Base-by-base conservation (phyloP, 2,797 vertebrate genomes). In the Fundulus diaphanus region DNA sequence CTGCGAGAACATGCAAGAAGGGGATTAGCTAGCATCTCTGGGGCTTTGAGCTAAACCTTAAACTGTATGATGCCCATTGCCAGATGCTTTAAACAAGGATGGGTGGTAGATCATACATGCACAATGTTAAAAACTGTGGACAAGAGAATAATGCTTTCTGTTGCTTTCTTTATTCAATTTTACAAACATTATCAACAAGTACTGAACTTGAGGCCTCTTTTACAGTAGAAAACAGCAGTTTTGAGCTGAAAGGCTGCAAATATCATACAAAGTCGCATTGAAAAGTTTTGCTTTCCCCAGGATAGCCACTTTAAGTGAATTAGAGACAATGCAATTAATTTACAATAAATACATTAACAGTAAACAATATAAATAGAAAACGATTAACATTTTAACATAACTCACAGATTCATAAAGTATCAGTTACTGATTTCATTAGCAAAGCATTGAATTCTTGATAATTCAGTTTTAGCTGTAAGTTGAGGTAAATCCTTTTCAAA, bases 111-210 rank as follows among this genome's bases (percentile, higher is more conserved):
- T 65, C 35, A 65, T n/a, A 65, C n/a, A 37, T 13, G 12, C 9
- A 63, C 1, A 24, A 63, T 6, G 29, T 33, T 35, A 61, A 61
- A 22, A 35, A 42, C 42, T 27, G 65, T 11, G 29, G 20, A 78
- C 3, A 72, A 71, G 9, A 65, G 1, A 20, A 37, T 24, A 3
- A 7, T 24, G 84, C 79, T 95, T 96, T 96, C 95, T 96, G 74
- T 69, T 75, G 76, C 18, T 72, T 81, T 83, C 49, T 79, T 80
- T 76, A 54, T 79, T 80, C n/a, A 88, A 92, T 92, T 96, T 95
- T 92, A 95, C 94, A 92, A 95, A 96, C 93, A 93, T 96, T 96
- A 93, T 95, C 93, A 96, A 92, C 94, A 94, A 96, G 95, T 92
- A 91, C 93, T 93, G 93, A 95, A 91, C 74, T 90, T 82, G 88